A percentile compares a stretch with the other conserved stretches of the same genome.
These are phyloP conservation scores for Pygoscelis antarcticus DNA, from an alignment of 2,113 vertebrate species.

Conservation along the genomic window DNA sequence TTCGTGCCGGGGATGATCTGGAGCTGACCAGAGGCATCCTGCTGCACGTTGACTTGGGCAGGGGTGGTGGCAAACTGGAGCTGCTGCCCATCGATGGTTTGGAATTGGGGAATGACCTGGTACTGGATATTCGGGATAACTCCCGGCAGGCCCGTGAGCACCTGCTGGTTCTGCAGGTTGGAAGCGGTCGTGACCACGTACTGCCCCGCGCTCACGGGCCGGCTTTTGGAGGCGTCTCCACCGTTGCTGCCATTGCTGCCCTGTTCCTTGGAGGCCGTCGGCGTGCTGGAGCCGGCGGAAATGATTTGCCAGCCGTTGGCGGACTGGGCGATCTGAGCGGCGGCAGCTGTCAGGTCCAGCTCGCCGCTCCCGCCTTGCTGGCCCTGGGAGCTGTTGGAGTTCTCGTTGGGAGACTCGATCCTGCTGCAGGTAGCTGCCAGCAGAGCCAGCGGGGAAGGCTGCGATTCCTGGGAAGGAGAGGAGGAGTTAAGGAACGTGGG, in stretches of 20 bases:
- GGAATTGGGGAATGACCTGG: conserved; percentile 96
- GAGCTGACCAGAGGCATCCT: conserved; percentile 90
- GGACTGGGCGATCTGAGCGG: conserved; percentile 83
- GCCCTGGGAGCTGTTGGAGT: conserved; percentile 80
- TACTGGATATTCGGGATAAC: conserved; percentile 95
- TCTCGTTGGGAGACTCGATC: conserved; percentile 93
- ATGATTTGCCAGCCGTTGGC: conserved; percentile 94
- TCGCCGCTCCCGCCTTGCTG: conserved; percentile 80
- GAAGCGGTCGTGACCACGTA: conserved; percentile 87
- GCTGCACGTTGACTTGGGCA: conserved; percentile 79
- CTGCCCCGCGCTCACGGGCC: conserved; percentile 78
- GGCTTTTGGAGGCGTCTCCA: conserved; percentile 73
- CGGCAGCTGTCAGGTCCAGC: conserved; percentile 83
- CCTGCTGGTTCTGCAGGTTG: conserved; percentile 86
- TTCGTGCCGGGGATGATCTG: conserved; percentile 87
- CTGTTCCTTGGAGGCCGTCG: conserved; percentile 78
- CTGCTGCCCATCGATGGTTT: conserved; percentile 93
- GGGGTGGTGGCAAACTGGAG: conserved; percentile 86
- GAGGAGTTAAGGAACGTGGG: conserved; percentile 42
- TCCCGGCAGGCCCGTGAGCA: conserved; percentile 87
- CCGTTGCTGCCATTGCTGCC: conserved; percentile 66
- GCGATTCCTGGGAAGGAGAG: conserved; percentile 83
- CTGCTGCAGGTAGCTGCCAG: conserved; percentile 96
- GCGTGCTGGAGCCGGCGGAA: conserved; percentile 78
- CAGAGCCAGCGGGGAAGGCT: conserved; percentile 93